Evolutionary conservation across 1,140 invertebrate genomes (phyloP).

Genomic region (Manduca sexta): DNA sequence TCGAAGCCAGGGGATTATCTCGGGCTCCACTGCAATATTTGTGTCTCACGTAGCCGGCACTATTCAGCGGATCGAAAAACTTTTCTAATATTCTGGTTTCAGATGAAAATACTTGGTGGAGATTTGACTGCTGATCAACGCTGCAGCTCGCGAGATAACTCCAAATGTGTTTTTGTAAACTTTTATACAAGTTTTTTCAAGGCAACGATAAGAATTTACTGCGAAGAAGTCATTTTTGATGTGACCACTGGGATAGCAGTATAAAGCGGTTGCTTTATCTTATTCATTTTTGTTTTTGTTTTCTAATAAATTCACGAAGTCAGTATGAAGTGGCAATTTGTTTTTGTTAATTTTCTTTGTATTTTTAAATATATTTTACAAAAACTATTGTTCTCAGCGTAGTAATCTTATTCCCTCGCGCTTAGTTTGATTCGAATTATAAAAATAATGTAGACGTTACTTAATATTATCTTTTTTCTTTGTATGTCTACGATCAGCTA

Average conservation of each 20-base stretch:
- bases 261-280: too few species aligned
- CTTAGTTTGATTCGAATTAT: too few species aligned
- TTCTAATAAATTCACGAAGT: too few species aligned
- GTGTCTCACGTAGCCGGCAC: slow-evolving; percentile 53
- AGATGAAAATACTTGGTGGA: slow-evolving; percentile 32
- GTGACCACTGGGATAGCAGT: background rate
- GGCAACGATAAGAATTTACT: background rate
- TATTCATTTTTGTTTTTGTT: too few species aligned
- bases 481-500: too few species aligned
- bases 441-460: too few species aligned
- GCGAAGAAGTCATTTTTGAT: background rate
- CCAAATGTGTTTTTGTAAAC: background rate
- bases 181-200: slow-evolving; percentile 1
- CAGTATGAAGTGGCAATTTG: too few species aligned
- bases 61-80: slow-evolving; percentile 62
- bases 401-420: too few species aligned
- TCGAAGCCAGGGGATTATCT: slow-evolving; percentile 56
- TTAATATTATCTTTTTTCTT: too few species aligned
- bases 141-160: background rate
- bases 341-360: too few species aligned
- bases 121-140: slow-evolving; percentile 34
- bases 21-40: slow-evolving; percentile 54
- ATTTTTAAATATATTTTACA: too few species aligned
- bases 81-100: slow-evolving; percentile 59
- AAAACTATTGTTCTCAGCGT: too few species aligned